Evolutionary conservation across 2,888 invertebrate species (phyloP).

Genomic region (Caradrina kadenii): DNA sequence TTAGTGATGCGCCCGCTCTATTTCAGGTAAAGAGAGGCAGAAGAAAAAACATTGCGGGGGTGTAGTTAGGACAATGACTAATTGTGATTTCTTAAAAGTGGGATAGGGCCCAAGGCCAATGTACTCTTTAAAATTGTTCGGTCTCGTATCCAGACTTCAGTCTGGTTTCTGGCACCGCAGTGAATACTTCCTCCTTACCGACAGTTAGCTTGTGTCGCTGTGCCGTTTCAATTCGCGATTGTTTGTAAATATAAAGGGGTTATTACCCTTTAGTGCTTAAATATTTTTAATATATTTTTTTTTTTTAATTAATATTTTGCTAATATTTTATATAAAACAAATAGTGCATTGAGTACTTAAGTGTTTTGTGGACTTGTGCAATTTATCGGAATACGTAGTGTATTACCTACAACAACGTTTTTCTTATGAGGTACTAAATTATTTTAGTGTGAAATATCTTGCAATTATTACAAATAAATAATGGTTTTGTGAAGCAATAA

Average conservation of each 20-base stretch:
- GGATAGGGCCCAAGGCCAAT: slow-evolving; percentile 85
- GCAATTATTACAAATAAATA: slow-evolving; percentile 3
- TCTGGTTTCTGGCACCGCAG: slow-evolving; percentile 84
- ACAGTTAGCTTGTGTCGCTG: slow-evolving; percentile 49
- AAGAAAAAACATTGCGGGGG: slow-evolving; percentile 72
- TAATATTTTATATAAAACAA: background rate
- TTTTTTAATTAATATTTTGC: slow-evolving; percentile 39
- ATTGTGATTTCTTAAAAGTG: slow-evolving; percentile 78
- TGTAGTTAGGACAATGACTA: slow-evolving; percentile 73
- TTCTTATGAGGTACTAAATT: slow-evolving; percentile 34
- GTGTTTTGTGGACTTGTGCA: slow-evolving; percentile 46
- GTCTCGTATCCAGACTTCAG: slow-evolving; percentile 86
- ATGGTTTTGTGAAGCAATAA: slow-evolving; percentile 3
- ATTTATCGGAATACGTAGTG: slow-evolving; percentile 29
- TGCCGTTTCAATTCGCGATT: slow-evolving; percentile 67
- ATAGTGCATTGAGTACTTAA: slow-evolving; percentile 31
- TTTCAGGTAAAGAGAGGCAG: slow-evolving; percentile 55
- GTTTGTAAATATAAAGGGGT: slow-evolving; percentile 84
- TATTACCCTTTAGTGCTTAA: slow-evolving; percentile 67
- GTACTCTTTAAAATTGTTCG: slow-evolving; percentile 86
- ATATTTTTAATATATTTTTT: slow-evolving; percentile 31
- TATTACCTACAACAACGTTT: slow-evolving; percentile 9
- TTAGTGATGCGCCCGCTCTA: slow-evolving; percentile 57
- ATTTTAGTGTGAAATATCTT: background rate
- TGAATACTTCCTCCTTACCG: slow-evolving; percentile 77